These are phyloP conservation scores for Marisa cornuarietis DNA, from an alignment of 1,140 invertebrate species.

Conservation along the genomic window DNA sequence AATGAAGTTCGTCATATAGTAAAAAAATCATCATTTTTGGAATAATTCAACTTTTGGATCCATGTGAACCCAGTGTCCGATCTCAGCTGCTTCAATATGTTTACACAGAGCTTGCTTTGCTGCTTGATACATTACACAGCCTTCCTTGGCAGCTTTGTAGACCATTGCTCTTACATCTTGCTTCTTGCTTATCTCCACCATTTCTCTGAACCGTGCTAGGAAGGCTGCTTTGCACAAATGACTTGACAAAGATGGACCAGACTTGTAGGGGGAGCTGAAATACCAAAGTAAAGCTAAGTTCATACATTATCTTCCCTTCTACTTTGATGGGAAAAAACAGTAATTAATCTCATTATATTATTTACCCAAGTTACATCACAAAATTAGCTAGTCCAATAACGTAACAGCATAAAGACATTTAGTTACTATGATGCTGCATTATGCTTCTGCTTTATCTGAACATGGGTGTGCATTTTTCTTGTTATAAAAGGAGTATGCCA, in stretches of 20 bases:
- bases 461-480: no score
- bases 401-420: no score
- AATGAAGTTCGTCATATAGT: no score
- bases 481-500: no score
- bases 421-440: no score
- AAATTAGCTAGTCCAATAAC: no score
- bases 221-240: conserved; percentile 49
- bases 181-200: background rate
- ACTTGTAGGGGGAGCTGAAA: conserved; percentile 49
- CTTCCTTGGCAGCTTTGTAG: conserved; percentile 35
- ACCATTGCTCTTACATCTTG: conserved; percentile 22
- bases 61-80: conserved; percentile 49
- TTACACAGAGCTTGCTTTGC: conserved; percentile 41
- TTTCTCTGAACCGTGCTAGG: conserved; percentile 40
- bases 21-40: background rate
- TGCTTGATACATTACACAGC: conserved; percentile 32
- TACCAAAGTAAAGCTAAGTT: no score
- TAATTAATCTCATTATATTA: no score
- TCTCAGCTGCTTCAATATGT: conserved; percentile 36
- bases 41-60: conserved; percentile 38
- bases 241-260: conserved; percentile 33
- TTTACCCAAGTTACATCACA: no score
- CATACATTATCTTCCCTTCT: no score
- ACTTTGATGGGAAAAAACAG: no score
- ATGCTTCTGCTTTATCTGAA: no score